phyloP scores from a whole-genome alignment of 2,888 invertebrate species.

The Cheilosia soror region DNA sequence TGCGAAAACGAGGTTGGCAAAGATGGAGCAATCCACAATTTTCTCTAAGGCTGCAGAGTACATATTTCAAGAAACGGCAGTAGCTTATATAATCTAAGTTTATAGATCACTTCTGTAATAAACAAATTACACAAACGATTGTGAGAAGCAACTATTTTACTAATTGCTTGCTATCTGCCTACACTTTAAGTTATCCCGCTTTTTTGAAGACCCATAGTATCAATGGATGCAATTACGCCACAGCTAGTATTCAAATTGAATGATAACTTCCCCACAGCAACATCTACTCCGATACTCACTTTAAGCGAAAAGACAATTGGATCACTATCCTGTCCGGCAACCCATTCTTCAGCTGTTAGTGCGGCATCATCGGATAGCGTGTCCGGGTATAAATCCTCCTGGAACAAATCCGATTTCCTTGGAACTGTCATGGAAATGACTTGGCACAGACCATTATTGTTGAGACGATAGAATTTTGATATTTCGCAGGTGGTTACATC shows the following conservation, averaged over 20 bases:
- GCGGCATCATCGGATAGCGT: slow-evolving; percentile 96
- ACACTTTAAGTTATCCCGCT: too few species aligned
- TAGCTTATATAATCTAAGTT: too few species aligned
- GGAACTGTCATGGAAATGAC: slow-evolving; percentile 98
- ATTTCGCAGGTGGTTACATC: slow-evolving; percentile 98
- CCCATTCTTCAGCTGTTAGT: slow-evolving; percentile 96
- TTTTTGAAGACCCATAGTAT: too few species aligned
- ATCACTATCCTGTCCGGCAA: slow-evolving; percentile 94
- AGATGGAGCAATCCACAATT: too few species aligned
- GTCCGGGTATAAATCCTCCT: slow-evolving; percentile 98
- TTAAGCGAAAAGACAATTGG: slow-evolving; percentile 96
- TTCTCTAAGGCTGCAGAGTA: too few species aligned
- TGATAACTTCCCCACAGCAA: not conserved
- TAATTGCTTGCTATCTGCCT: too few species aligned
- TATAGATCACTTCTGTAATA: too few species aligned
- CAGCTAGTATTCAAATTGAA: slow-evolving; percentile 32
- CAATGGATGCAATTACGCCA: slow-evolving; percentile 39
- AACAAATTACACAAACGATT: too few species aligned
- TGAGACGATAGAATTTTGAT: slow-evolving; percentile 96
- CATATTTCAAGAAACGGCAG: too few species aligned
- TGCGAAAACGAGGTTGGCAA: too few species aligned
- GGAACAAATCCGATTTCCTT: slow-evolving; percentile 98
- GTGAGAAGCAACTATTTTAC: too few species aligned
- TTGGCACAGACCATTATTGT: slow-evolving; percentile 97
- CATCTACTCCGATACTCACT: slow-evolving; percentile 85